Base-by-base conservation (phyloP, 2,888 invertebrate species). In the Lasioglossum leucozonium region DNA sequence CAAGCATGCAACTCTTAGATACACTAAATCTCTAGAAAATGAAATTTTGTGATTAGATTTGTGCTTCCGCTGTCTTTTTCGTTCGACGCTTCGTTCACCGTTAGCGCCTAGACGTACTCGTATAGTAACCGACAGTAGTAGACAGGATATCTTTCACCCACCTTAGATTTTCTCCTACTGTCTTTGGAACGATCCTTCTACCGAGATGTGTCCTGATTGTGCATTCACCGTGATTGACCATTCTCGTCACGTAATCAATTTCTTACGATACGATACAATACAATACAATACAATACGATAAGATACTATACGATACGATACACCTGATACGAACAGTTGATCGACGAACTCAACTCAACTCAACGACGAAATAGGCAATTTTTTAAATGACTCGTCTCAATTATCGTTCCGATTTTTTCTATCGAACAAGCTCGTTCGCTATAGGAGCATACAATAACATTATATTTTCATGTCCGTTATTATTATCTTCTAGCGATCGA, bases 1-100 rank as follows among this genome's bases (percentile, higher is more conserved):
- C 91, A 93, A 92, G 91, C 94, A 94, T 94, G 94, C 94, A 94
- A 91, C 86, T 93, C 85, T 91, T 90, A 90, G 87, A 87, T 93
- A 92, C 90, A 93, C 92, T 93, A 93, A 90, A 80, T 86, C 85
- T 92, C 92, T 92, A 92, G 89, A 72, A 90, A 90, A 91, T 91
- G 84, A 90, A 90, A 86, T 86, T 84, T 88, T 86, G 88, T 82
- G 84, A 77, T 87, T n/a, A 69, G 37, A 91, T 91, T 83, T 86
- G 91, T 85, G 90, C 84, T 87, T 84, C 79, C 87, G 62, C 6
- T 34, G 62, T 62, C 62, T 62, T 84, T 81, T 87, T 90, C 72
- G 82, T 90, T 87, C 82, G 71, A 86, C 69, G 67, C 37, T 67
- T 67, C 67, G 67, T 67, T 67, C 37, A 69, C 86, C 82, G 81